Base-by-base conservation (phyloP, 2,888 invertebrate species). In the Acrobasis repandana region DNA sequence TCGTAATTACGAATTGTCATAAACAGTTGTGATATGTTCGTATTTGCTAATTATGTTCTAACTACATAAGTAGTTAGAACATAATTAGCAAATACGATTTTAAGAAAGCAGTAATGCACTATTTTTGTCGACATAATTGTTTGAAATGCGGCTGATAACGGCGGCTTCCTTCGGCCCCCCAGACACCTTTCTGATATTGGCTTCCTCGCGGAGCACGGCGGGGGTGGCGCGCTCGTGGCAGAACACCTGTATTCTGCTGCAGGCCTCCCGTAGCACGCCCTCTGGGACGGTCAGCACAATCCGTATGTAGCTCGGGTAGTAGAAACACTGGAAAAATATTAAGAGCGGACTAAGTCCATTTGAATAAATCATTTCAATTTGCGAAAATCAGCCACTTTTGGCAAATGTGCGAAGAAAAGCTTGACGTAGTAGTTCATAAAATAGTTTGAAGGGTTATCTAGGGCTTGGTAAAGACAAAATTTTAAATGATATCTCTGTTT, bases 241-340 rank as follows among this genome's bases (percentile, higher is more conserved):
- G 85, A 98, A 99, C 67, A 95, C 94, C 15, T 93, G 87, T 64
- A 99, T 97, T 68, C 99, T 94, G 9, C 93, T 87, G 80, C 98
- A 97, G 0, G 99, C 99, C 82, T 98, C 97, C 57, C 93, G 86
- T 67, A 99, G 89, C 83, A 97, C 94, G 3, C 96, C 95, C 70
- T 94, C 93, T 0, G 98, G 98, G n/a, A 98, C 95, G 0, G 99
- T 99, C 64, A 99, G 93, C 0, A 99, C 99, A 68, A 99, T 94
- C 56, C 99, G 94, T 93, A 99, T 95, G 85, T 95, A 99, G 74
- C 97, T 97, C 1, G 97, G 96, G 79, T 95, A 96, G 74, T 96
- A 96, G 86, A 99, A 99, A 79, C 98, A 98, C 95, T 96, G 90
- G 61, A 93, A 94, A 72, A 36, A 51, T 59, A 65, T 43, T 43